Evolutionary conservation across 30 jellyfish, hydroid and myxozoan species (phyloP), one percentile per base, ranked within the genome.

Genomic region (Rhopilema esculentum): DNA sequence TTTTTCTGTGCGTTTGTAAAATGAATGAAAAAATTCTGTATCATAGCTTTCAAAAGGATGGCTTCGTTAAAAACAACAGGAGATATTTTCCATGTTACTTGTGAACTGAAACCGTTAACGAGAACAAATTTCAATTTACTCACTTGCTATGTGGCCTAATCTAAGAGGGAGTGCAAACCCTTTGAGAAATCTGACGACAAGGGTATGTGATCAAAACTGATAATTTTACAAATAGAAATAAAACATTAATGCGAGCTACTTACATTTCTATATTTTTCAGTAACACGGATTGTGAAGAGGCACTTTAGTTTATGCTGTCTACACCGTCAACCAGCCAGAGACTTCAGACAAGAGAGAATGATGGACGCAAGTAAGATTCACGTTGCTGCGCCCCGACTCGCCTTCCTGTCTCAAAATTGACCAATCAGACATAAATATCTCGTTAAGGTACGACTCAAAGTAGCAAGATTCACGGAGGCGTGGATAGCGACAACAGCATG

Each of bases 391-490:
- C 80, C 92, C 48, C 64, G 52, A 27, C 72, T 71, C 81, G 25
- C 78, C 84, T 82, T 82, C 91, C 91, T 67, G 84, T 69, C 80
- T 8, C 61, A n/a, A 20, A 27, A 51, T 70, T 8, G 67, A 23
- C 92, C 92, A 84, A 72, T 84, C 77, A 72, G 70, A 49, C n/a
- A 9, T 49, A 79, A 0, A 31, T 4, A 50, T 68, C 23, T 12
- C 16, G 6, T 17, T 49, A 0, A 0, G 1, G 22, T 66, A 52
- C 80, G 87, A 22, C 87, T 84, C 75, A 33, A 83, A 83, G 69
- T 83, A 83, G 92, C 92, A 49, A 21, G 69, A 20, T n/a, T 81
- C 7, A 21, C 0, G 72, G 53, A 69, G 92, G 92, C 81, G 92
- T 83, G 92, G 92, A 83, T 68, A 50, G 31, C 49, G 26, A 25